These are phyloP conservation scores for Sceloporus tristichus DNA, from an alignment of 2,113 vertebrate species.

Conservation along the genomic window DNA sequence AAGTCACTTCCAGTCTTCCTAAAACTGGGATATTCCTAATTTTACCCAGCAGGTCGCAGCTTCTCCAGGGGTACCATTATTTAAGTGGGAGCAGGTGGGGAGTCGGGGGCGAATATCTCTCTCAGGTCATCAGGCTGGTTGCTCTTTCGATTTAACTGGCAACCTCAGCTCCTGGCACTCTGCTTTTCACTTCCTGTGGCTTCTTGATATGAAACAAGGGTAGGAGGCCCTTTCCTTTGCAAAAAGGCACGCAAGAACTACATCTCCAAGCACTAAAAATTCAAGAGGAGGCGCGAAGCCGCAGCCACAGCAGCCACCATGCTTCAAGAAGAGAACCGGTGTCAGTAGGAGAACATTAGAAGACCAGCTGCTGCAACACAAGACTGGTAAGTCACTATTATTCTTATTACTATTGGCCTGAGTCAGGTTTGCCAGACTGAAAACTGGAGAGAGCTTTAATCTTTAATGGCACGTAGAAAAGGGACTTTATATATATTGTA, in stretches of 20 bases:
- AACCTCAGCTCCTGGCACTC: neutral
- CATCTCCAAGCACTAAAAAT: neutral
- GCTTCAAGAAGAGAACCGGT: neutral
- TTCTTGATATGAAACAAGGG: neutral
- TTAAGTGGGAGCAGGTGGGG: no score
- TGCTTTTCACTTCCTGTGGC: slow-evolving; percentile 61
- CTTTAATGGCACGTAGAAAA: no score
- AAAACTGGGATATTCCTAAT: no score
- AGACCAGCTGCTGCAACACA: neutral
- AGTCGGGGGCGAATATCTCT: neutral
- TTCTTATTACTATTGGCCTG: neutral
- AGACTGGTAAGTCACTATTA: neutral
- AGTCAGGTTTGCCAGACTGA: no score
- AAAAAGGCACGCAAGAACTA: no score
- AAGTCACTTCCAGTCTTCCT: no score
- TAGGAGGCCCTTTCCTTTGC: neutral
- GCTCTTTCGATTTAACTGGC: no score
- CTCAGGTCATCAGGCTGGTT: no score
- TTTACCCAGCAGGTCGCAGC: no score
- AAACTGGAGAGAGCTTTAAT: no score
- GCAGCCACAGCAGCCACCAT: neutral
- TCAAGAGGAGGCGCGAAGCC: neutral
- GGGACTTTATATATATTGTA: no score
- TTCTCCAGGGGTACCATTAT: neutral
- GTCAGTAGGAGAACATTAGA: neutral